Percentiles rank a stretch among this genome's conserved stretches.
These are phyloP conservation scores for Pica pica DNA, from an alignment of 2,113 vertebrate genomes.

Conservation along the genomic window DNA sequence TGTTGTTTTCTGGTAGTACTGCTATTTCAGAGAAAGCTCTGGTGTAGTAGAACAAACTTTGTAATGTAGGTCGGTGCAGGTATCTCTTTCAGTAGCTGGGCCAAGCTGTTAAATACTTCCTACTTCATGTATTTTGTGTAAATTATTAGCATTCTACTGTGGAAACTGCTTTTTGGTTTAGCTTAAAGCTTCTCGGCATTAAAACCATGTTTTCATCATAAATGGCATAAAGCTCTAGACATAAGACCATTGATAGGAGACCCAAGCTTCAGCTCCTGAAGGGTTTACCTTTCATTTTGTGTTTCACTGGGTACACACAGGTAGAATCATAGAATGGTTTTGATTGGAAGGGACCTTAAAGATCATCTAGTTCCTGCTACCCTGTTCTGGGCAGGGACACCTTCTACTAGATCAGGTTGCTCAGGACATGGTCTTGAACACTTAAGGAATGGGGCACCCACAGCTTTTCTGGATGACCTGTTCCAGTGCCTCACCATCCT, in stretches of 20 bases:
- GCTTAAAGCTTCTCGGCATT: background rate
- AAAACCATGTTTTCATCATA: background rate
- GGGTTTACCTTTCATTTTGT: background rate
- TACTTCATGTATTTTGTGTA: background rate
- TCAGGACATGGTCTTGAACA: background rate
- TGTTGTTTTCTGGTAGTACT: background rate
- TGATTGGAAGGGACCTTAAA: background rate
- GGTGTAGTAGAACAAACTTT: background rate
- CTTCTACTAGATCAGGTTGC: background rate
- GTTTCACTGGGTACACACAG: background rate
- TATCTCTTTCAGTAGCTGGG: background rate
- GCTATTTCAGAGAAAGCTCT: background rate
- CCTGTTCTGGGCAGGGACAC: background rate
- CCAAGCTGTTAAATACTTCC: background rate
- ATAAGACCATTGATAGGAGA: background rate
- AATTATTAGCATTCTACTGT: background rate
- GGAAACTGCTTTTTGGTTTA: background rate
- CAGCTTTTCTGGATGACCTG: fast-evolving
- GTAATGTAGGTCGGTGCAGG: background rate
- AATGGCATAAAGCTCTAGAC: background rate
- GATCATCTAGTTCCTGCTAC: background rate
- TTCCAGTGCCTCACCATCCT: background rate
- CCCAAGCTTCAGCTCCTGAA: background rate
- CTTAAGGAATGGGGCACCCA: background rate
- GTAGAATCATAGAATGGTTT: background rate